These are phyloP conservation scores for Sylvicapra grimmia DNA, from an alignment of 2,113 vertebrate genomes.

Conservation along the genomic window DNA sequence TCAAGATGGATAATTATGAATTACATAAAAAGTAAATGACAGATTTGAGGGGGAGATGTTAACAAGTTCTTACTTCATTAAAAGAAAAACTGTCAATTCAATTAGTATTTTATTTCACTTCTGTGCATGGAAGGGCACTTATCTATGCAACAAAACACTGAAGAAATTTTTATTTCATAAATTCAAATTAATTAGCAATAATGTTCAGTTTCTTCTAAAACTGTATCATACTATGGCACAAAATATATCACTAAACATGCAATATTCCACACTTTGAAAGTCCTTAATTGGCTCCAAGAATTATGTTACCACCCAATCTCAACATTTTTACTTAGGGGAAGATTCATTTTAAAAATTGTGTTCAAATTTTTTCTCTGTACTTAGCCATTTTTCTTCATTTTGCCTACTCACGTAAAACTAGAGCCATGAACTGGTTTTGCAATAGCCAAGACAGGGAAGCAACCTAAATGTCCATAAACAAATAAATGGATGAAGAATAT, in stretches of 20 bases:
- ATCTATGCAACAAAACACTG: background rate
- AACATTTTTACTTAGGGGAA: background rate
- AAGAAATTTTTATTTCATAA: conserved; percentile 23
- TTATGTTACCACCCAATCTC: background rate
- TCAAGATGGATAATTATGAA: background rate
- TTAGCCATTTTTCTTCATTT: background rate
- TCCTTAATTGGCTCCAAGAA: background rate
- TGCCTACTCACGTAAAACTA: background rate
- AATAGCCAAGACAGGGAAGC: background rate
- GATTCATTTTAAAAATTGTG: conserved; percentile 17
- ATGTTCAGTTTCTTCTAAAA: conserved; percentile 33
- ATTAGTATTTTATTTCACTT: conserved; percentile 36
- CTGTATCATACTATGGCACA: background rate
- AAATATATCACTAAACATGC: conserved; percentile 21
- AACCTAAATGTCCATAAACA: background rate
- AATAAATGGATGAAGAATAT: background rate
- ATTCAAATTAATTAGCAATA: conserved; percentile 2
- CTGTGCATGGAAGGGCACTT: background rate
- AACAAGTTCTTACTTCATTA: conserved; percentile 39
- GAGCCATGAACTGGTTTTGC: background rate
- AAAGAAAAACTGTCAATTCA: conserved; percentile 27
- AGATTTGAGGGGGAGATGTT: conserved; percentile 34
- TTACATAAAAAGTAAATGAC: background rate
- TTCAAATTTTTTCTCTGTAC: background rate
- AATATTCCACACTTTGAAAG: conserved; percentile 14